These are phyloP conservation scores for Chamaetylas fuelleborni DNA, from an alignment of 2,113 vertebrate species.

Conservation along the genomic window DNA sequence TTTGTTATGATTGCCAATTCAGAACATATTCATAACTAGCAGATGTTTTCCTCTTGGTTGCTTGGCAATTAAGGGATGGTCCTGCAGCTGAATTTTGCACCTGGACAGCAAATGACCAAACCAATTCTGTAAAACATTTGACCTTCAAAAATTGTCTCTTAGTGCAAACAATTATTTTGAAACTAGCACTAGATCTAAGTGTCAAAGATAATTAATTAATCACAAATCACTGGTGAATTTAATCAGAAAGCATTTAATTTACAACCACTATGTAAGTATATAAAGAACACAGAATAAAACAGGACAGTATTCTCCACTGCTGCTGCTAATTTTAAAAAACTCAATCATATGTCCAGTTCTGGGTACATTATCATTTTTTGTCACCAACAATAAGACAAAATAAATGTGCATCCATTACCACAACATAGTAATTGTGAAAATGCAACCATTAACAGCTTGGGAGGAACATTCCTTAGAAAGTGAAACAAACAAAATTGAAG, in stretches of 20 bases:
- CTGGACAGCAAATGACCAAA: slow-evolving; percentile 35
- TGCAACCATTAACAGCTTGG: not conserved
- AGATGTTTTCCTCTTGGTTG: slow-evolving; percentile 57
- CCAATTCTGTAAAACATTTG: not conserved
- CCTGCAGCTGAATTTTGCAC: slow-evolving; percentile 57
- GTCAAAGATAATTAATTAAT: not conserved
- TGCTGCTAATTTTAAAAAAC: not conserved
- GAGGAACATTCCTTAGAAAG: not conserved
- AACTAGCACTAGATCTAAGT: not conserved
- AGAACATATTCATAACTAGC: slow-evolving; percentile 47
- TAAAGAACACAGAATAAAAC: not conserved
- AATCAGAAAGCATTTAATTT: not conserved
- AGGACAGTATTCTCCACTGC: not conserved
- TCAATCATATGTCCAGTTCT: not conserved
- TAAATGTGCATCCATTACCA: not conserved
- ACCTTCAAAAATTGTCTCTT: not conserved
- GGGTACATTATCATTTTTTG: not conserved
- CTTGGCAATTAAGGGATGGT: slow-evolving; percentile 58
- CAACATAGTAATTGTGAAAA: not conserved
- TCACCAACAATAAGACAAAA: not conserved
- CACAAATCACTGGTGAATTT: not conserved
- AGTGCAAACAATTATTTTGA: not conserved
- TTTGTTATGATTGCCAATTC: slow-evolving; percentile 59
- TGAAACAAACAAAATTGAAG: not conserved
- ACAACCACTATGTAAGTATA: not conserved